These are phyloP conservation scores for Microtus pennsylvanicus DNA, from an alignment of 2,113 vertebrate genomes.

Conservation along the genomic window DNA sequence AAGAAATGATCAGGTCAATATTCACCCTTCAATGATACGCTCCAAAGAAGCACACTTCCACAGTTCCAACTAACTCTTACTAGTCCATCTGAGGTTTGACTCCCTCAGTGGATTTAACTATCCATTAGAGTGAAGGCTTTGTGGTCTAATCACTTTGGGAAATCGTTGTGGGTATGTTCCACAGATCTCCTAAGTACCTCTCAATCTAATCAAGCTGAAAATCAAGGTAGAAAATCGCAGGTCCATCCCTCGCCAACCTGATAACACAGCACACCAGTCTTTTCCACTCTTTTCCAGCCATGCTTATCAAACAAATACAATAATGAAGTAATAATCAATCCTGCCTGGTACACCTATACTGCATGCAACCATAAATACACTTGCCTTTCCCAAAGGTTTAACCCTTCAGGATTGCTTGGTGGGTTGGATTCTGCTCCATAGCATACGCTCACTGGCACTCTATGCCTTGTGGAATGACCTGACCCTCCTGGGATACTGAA, in stretches of 20 bases:
- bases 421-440: no score
- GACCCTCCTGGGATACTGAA: no score
- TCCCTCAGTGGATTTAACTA: not conserved
- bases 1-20: no score
- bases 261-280: not conserved
- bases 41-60: not conserved
- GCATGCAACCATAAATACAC: not conserved
- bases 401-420: not conserved
- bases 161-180: not conserved
- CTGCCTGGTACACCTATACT: not conserved
- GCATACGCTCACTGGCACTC: not conserved
- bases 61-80: not conserved
- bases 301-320: not conserved
- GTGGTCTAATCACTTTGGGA: not conserved
- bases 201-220: not conserved
- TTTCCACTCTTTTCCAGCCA: not conserved
- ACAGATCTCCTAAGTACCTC: not conserved
- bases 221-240: not conserved
- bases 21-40: no score
- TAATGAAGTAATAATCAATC: not conserved
- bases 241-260: not conserved
- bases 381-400: not conserved
- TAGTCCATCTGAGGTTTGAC: not conserved
- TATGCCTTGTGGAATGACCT: rapidly evolving
- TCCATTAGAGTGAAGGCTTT: not conserved